Evolutionary conservation across 2,113 vertebrate species (phyloP).

Genomic region (Takifugu flavidus): DNA sequence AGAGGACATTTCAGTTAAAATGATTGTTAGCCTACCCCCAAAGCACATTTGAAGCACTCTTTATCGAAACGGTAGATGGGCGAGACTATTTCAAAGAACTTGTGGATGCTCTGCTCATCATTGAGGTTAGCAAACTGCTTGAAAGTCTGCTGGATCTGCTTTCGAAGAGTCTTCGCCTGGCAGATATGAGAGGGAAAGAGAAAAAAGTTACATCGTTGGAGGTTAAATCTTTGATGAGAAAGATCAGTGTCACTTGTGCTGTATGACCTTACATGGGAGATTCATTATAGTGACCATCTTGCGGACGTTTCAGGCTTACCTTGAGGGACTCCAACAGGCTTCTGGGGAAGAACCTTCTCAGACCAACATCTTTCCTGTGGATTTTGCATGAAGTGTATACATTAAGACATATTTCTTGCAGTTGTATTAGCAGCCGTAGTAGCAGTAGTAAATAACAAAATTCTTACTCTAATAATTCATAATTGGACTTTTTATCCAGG

Average conservation of each 20-base stretch:
- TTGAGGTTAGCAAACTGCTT: constrained; percentile 96
- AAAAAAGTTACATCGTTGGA: background rate
- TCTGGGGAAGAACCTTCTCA: constrained; percentile 96
- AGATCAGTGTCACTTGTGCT: too few species aligned
- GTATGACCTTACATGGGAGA: too few species aligned
- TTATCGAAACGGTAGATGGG: constrained; percentile 96
- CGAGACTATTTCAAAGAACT: constrained; percentile 96
- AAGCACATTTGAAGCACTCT: constrained; percentile 97
- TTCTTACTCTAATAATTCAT: constrained; percentile 97
- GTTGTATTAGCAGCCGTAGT: background rate
- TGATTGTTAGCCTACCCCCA: constrained; percentile 79
- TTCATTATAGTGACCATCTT: too few species aligned
- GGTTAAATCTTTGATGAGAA: background rate
- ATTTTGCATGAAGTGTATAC: constrained; percentile 4
- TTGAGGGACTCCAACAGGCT: constrained; percentile 97
- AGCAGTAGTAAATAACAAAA: background rate
- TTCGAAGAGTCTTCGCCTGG: constrained; percentile 93
- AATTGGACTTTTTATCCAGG: constrained; percentile 98
- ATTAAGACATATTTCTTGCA: background rate
- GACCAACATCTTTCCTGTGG: constrained; percentile 93
- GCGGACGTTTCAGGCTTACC: constrained; percentile 72
- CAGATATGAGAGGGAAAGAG: background rate
- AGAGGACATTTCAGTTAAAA: background rate
- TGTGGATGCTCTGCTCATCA: constrained; percentile 96
- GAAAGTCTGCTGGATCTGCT: constrained; percentile 97